Base-by-base conservation (phyloP, 2,113 vertebrate genomes). In the Hoplias malabaricus region DNA sequence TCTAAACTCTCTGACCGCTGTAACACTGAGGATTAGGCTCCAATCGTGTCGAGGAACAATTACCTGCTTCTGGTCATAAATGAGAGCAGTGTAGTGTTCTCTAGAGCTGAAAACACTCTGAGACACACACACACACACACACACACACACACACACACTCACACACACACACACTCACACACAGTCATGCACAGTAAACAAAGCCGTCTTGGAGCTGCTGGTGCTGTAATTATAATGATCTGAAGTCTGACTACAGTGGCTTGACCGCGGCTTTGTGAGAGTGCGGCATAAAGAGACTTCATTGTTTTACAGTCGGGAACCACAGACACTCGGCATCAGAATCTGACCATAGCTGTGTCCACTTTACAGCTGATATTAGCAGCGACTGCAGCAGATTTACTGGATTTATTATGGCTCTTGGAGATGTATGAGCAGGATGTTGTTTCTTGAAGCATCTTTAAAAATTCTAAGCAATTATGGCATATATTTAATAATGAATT, bases 161-260 rank as follows among this genome's bases (percentile, higher is more conserved):
- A 61, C 10, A 25, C 54, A 68, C 27, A 59, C 46, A 68, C 66
- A 23, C 21, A 14, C 43, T n/a, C n/a, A n/a, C n/a, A n/a, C n/a
- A n/a, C n/a, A n/a, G n/a, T n/a, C n/a, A n/a, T n/a, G 59, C 78
- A 76, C 46, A 59, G 75, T 54, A 75, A 78, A 80, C 73, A 81
- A 79, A 82, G 68, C 27, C n/a, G 56, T 57, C 57, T 57, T 77
- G 75, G 40, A 63, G 48, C 65, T 54, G 42, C 77, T 77, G 76
- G 80, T 53, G 66, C 27, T 66, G 73, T 75, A 80, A 84, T 78
- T 82, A 73, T 75, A 80, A 84, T 78, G 80, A 73, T 74, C 67
- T 72, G 59, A 25, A 71, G 76, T 75, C 42, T 76, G 63, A 79
- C 46, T 72, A 73, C 76, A 80, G 62, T n/a, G 36, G 66, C 61